Base-by-base conservation (phyloP, 2,888 invertebrate species). In the Ptilodon capucinus region DNA sequence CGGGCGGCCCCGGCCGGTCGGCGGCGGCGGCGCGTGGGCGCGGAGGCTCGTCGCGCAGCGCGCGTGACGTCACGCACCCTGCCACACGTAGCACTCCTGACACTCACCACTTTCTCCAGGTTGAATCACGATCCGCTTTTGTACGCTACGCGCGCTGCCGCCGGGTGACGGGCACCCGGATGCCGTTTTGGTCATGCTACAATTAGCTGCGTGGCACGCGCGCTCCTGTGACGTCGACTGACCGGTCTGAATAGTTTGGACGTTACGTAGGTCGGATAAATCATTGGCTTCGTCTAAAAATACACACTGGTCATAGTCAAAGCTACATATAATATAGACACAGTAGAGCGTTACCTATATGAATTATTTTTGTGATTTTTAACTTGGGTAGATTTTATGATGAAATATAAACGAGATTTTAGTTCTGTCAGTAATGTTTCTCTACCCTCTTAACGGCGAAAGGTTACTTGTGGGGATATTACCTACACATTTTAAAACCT, bases 171-270 rank as follows among this genome's bases (percentile, higher is more conserved):
- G 71, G 69, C 35, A 71, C 72, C 68, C 76, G 75, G 73, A 74
- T 78, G 86, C 89, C 79, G 81, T 81, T 90, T 88, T 85, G 87
- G 90, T 76, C 69, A 81, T 85, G 84, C 90, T 74, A 83, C 84
- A 87, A 87, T 91, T 89, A 90, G 89, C 81, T 64, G 68, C 67
- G 69, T 74, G 81, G 73, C 76, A 82, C 84, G 83, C 80, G 79
- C 79, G 75, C 72, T 79, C 85, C 87, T 69, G 81, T 90, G 90
- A 91, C 90, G 90, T 87, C 68, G 79, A 62, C 67, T 52, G 64
- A 70, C 71, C 71, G 74, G 73, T 73, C 73, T 70, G 72, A 81
- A 84, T 88, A 82, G 72, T 83, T 84, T 55, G 54, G 54, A 59
- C 76, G 78, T 82, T 85, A 86, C 89, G 88, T 86, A 79, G 74